phyloP scores from a whole-genome alignment of 2,888 invertebrate species.

The Poecilobothrus nobilitatus region DNA sequence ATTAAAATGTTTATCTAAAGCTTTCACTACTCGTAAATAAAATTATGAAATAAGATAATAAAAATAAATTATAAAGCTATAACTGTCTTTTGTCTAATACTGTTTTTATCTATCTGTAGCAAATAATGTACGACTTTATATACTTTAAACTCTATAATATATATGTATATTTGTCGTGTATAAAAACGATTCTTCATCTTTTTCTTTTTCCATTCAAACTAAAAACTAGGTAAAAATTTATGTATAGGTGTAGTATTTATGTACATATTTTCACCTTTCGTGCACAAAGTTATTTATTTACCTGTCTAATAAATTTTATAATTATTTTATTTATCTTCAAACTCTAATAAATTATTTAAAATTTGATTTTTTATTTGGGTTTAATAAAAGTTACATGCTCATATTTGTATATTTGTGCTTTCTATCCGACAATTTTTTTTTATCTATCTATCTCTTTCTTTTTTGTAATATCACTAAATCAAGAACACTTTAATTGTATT shows the following conservation, averaged over 20 bases:
- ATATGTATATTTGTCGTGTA: slow-evolving; percentile 6
- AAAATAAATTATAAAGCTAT: too few relatives aligned
- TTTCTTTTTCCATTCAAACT: background rate
- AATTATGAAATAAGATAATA: too few relatives aligned
- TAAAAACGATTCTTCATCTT: background rate
- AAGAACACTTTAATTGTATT: too few relatives aligned
- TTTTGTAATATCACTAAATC: too few relatives aligned
- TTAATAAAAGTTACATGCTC: too few relatives aligned
- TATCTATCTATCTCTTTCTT: too few relatives aligned
- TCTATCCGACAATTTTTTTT: too few relatives aligned
- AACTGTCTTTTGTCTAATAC: too few relatives aligned
- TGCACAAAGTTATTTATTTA: background rate
- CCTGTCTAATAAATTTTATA: slow-evolving; percentile 5
- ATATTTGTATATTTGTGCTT: too few relatives aligned
- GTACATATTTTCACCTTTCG: background rate
- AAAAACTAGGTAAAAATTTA: background rate
- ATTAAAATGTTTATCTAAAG: too few relatives aligned
- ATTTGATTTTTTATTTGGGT: background rate
- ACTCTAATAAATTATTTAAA: background rate
- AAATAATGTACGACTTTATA: background rate
- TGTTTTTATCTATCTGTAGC: too few relatives aligned
- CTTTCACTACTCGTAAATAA: too few relatives aligned
- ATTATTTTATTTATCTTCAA: slow-evolving; percentile 2
- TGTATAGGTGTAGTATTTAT: background rate
- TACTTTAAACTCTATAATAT: background rate